Conservation (phyloP, 1,140 invertebrate species). For the Hycleus phaleratus region DNA sequence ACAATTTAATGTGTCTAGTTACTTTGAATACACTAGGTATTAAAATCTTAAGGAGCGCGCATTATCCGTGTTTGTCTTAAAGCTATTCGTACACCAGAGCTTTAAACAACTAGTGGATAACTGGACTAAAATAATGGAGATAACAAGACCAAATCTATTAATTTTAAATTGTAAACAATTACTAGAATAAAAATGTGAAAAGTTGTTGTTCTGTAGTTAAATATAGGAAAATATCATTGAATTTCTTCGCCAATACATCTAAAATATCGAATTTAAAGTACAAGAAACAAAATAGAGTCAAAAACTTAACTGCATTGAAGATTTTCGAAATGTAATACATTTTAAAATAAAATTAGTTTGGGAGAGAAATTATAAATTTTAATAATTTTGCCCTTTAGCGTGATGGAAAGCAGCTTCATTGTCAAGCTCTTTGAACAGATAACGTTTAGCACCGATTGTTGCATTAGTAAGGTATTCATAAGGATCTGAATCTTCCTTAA, state of each 20-base stretch:
- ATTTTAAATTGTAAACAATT: too few relatives aligned
- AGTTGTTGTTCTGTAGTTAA: background rate
- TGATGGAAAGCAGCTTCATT: conserved; percentile 16
- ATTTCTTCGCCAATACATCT: background rate
- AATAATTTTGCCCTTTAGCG: background rate
- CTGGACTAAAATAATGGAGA: too few relatives aligned
- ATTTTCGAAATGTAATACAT: background rate
- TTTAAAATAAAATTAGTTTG: background rate
- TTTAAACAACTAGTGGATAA: too few relatives aligned
- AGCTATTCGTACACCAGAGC: too few relatives aligned
- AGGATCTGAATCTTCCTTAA: conserved; percentile 41
- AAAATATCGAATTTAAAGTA: background rate
- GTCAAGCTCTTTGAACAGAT: conserved; percentile 30
- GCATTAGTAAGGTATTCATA: conserved; percentile 45
- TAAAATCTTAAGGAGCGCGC: too few relatives aligned
- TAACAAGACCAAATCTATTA: too few relatives aligned
- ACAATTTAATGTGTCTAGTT: too few relatives aligned
- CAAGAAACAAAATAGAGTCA: background rate
- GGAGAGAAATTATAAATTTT: too few relatives aligned
- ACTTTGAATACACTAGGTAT: too few relatives aligned
- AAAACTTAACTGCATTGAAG: background rate
- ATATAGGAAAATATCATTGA: background rate
- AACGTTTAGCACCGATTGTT: conserved; percentile 20
- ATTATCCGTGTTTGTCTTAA: too few relatives aligned
- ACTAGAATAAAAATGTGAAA: background rate